Evolutionary conservation across 1,140 invertebrate species (phyloP), one percentile per base, ranked within the genome.

Genomic region (Hestina assimilis): DNA sequence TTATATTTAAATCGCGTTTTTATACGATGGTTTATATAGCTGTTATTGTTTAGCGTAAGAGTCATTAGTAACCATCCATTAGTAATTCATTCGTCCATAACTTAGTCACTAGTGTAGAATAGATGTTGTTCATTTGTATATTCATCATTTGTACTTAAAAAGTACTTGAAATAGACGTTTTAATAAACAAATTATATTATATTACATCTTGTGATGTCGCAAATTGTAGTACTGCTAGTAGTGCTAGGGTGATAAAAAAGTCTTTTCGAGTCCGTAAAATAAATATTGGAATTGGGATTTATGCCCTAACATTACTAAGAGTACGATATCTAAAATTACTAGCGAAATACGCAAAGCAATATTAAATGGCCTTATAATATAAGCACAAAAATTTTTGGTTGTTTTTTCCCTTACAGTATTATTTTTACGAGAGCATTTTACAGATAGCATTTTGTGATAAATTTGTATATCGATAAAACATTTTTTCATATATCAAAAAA

Each of bases 21-120:
- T n/a, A n/a, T n/a, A n/a, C n/a, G n/a, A n/a, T n/a, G n/a, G n/a
- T n/a, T n/a, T n/a, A n/a, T n/a, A n/a, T n/a, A n/a, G n/a, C n/a
- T n/a, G n/a, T n/a, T n/a, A n/a, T n/a, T n/a, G n/a, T n/a, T n/a
- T n/a, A n/a, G 54, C 45, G 54, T 66, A 61, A 47, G 58, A 61
- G 56, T 72, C 57, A 20, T 56, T 46, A 47, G 21, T 47, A 24
- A 42, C 69, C 71, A 79, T 79, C 75, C 78, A 66, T 57, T 78
- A 72, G 74, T 67, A 82, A 84, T 69, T 58, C 78, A 82, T 87
- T 84, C 82, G 82, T 87, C 84, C 82, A 87, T 82, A 78, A 77
- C 75, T 71, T 85, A 87, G 84, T 87, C 84, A 87, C 59, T 85
- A 84, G 77, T 45, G 9, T 79, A 76, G 56, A 59, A 53, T 62